These are phyloP conservation scores for Varanus salvator DNA, from an alignment of 2,113 vertebrate genomes.

Conservation along the genomic window DNA sequence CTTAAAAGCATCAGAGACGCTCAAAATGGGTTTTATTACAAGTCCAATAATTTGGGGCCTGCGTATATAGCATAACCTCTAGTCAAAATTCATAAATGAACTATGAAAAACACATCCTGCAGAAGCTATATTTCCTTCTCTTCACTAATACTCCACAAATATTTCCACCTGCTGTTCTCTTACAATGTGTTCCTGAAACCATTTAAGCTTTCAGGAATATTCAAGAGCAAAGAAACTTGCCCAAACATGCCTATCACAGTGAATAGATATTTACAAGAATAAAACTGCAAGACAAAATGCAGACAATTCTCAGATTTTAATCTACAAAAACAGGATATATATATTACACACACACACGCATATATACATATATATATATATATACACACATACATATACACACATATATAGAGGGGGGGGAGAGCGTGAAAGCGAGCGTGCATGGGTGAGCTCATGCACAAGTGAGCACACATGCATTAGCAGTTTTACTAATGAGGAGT, in stretches of 20 bases:
- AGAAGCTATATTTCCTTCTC: conserved; percentile 20
- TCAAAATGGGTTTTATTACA: neutral
- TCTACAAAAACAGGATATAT: neutral
- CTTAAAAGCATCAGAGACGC: neutral
- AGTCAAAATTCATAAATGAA: neutral
- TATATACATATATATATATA: no score
- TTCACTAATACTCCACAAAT: conserved; percentile 39
- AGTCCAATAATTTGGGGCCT: neutral
- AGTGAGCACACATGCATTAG: neutral
- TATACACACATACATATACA: no score
- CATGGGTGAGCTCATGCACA: no score
- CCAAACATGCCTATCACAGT: conserved; percentile 13
- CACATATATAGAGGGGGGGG: no score
- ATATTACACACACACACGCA: no score
- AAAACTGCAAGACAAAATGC: accelerated
- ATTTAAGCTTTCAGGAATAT: conserved; percentile 26
- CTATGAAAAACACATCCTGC: accelerated
- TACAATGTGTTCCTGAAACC: neutral
- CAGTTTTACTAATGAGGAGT: neutral
- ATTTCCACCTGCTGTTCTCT: conserved; percentile 59
- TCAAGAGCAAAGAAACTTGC: conserved; percentile 16
- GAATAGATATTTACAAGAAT: conserved; percentile 20
- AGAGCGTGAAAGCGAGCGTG: no score
- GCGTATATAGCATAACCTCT: neutral
- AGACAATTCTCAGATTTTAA: neutral